These are phyloP conservation scores for Remorina albescens DNA, from an alignment of 2,797 vertebrate genomes.

Conservation along the genomic window DNA sequence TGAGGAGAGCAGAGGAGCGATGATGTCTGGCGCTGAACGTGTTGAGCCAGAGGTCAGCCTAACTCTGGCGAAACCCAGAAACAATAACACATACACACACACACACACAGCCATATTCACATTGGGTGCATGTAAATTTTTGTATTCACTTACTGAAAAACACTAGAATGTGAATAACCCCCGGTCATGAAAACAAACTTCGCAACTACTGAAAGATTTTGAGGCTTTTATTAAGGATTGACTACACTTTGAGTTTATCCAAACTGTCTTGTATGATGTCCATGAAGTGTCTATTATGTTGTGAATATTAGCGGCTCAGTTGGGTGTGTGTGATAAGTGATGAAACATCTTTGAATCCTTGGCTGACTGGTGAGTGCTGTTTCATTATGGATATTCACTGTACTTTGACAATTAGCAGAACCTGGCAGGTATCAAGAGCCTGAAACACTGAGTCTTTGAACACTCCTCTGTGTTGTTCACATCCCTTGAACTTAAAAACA, in stretches of 20 bases:
- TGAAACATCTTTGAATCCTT: constrained; percentile 78
- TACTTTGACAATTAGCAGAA: constrained; percentile 81
- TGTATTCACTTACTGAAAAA: constrained; percentile 60
- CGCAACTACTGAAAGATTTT: constrained; percentile 71
- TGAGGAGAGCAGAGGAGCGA: constrained; percentile 72
- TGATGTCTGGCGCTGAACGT: constrained; percentile 78
- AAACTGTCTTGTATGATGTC: constrained; percentile 70
- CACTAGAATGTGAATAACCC: constrained; percentile 70
- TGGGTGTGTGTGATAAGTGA: constrained; percentile 75
- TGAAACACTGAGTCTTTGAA: constrained; percentile 75
- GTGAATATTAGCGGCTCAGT: constrained; percentile 77
- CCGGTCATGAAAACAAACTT: constrained; percentile 77
- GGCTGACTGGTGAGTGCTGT: constrained; percentile 71
- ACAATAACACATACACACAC: constrained; percentile 61
- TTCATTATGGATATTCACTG: constrained; percentile 72
- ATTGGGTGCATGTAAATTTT: constrained; percentile 61
- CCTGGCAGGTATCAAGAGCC: constrained; percentile 77
- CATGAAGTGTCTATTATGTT: constrained; percentile 76
- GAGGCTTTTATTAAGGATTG: constrained; percentile 74
- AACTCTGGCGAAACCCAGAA: constrained; percentile 69
- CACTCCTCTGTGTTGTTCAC: constrained; percentile 65
- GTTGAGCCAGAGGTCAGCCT: constrained; percentile 75
- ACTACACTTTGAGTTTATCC: constrained; percentile 69
- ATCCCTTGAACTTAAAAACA: constrained; percentile 76
- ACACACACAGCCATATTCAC: constrained; percentile 34